Conservation (phyloP, 2,888 invertebrate genomes). For the Chaetoderma sp. region DNA sequence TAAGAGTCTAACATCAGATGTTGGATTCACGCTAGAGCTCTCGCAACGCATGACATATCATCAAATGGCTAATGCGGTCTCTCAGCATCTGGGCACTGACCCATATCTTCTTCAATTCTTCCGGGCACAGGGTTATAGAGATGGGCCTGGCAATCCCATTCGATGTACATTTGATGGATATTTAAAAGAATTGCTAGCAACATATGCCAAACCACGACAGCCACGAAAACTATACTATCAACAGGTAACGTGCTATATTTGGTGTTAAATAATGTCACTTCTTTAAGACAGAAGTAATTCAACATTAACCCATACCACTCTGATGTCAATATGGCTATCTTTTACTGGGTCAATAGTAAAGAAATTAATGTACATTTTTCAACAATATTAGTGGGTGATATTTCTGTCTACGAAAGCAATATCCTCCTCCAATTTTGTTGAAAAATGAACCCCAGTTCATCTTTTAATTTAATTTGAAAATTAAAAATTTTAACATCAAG, state of each 20-base stretch:
- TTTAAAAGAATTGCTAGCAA: slow-evolving; percentile 85
- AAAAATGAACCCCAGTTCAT: too few species aligned
- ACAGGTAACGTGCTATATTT: slow-evolving; percentile 73
- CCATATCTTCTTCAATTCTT: slow-evolving; percentile 96
- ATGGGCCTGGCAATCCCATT: slow-evolving; percentile 87
- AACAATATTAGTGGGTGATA: too few species aligned
- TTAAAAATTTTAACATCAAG: too few species aligned
- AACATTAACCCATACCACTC: too few species aligned
- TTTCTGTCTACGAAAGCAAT: too few species aligned
- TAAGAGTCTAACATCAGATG: slow-evolving; percentile 92
- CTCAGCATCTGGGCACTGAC: slow-evolving; percentile 90
- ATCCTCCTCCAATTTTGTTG: slow-evolving; percentile 1
- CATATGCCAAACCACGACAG: slow-evolving; percentile 87
- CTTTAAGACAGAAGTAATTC: too few species aligned
- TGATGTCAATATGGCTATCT: too few species aligned
- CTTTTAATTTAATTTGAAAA: too few species aligned
- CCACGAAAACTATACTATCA: slow-evolving; percentile 96
- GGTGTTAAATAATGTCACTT: too few species aligned
- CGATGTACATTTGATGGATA: slow-evolving; percentile 90
- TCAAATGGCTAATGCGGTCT: slow-evolving; percentile 91
- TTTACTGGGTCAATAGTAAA: too few species aligned
- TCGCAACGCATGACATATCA: slow-evolving; percentile 95
- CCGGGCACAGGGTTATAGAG: slow-evolving; percentile 94
- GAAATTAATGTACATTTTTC: too few species aligned
- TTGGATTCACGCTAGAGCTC: slow-evolving; percentile 91